A percentile compares a stretch with the other conserved stretches of the same genome.
Conservation (phyloP, 1,140 invertebrate genomes). For the Brachionus rotundiformis region DNA sequence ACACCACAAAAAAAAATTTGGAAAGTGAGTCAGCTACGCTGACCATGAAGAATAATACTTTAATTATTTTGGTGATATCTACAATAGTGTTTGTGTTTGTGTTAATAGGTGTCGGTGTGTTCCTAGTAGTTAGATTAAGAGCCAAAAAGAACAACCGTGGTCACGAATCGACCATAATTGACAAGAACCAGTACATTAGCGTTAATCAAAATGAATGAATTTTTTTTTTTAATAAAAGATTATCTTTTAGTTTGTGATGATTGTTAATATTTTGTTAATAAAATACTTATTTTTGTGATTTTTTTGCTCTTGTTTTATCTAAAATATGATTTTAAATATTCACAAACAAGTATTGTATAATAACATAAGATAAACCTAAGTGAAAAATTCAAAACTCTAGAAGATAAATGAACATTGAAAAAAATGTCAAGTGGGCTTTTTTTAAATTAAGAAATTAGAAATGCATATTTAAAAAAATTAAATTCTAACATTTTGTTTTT, state of each 20-base stretch:
- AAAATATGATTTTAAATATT: not conserved
- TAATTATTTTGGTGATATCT: not conserved
- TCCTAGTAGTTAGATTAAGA: not conserved
- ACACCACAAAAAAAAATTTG: not conserved
- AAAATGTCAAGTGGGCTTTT: slow-evolving; percentile 14
- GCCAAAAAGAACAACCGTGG: not conserved
- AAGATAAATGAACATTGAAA: not conserved
- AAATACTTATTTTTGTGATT: not conserved
- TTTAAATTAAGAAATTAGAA: not conserved
- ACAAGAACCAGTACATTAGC: not conserved
- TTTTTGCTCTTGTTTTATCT: slow-evolving; percentile 1
- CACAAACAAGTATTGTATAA: not conserved
- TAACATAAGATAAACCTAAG: not conserved
- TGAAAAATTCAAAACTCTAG: not conserved
- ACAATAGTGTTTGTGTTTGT: not conserved
- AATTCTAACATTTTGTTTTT: not conserved
- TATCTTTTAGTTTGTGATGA: not conserved
- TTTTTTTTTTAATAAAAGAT: not conserved
- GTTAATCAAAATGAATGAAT: slow-evolving; percentile 35
- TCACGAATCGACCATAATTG: not conserved
- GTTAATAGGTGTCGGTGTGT: not conserved
- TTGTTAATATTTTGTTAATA: slow-evolving; percentile 33
- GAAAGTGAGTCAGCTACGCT: not conserved
- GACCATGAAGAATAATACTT: not conserved
- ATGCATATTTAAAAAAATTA: slow-evolving; percentile 5